Conservation (phyloP, 1,140 invertebrate species). For the Drosophila nebulosa region DNA sequence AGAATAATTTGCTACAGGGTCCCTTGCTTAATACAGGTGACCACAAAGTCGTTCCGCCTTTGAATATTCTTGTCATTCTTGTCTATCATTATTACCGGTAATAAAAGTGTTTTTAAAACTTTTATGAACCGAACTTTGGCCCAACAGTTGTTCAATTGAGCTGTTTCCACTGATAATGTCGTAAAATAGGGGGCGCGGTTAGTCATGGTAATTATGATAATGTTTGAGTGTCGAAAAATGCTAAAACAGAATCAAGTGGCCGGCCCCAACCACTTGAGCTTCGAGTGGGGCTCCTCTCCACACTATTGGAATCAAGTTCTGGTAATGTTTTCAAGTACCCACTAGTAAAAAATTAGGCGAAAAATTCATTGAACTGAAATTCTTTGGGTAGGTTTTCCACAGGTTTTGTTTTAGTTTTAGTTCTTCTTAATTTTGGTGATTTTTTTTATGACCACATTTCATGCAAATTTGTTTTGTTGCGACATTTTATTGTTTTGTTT, state of each 20-base stretch:
- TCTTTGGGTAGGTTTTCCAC: slow-evolving; percentile 33
- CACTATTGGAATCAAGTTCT: background rate
- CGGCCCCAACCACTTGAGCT: background rate
- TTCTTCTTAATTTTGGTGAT: background rate
- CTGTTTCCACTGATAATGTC: background rate
- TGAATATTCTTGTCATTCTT: background rate
- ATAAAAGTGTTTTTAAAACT: background rate
- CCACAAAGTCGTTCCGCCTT: background rate
- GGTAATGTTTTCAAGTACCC: background rate
- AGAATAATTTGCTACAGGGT: no score
- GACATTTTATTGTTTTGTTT: background rate
- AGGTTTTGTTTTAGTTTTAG: slow-evolving; percentile 13
- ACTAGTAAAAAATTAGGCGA: background rate
- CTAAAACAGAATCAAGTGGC: background rate
- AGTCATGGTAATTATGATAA: slow-evolving; percentile 11
- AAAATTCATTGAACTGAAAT: slow-evolving; percentile 14
- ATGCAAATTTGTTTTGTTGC: slow-evolving; percentile 37
- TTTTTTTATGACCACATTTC: slow-evolving; percentile 32
- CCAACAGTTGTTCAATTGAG: background rate
- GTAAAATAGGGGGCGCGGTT: background rate
- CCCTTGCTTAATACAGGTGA: background rate
- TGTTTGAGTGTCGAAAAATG: background rate
- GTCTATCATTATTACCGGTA: background rate
- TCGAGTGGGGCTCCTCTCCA: background rate
- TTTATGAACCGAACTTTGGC: slow-evolving; percentile 3